Evolutionary conservation across 2,888 invertebrate species (phyloP), one percentile per base, ranked within the genome.

Genomic region (Epinotia nisella): DNA sequence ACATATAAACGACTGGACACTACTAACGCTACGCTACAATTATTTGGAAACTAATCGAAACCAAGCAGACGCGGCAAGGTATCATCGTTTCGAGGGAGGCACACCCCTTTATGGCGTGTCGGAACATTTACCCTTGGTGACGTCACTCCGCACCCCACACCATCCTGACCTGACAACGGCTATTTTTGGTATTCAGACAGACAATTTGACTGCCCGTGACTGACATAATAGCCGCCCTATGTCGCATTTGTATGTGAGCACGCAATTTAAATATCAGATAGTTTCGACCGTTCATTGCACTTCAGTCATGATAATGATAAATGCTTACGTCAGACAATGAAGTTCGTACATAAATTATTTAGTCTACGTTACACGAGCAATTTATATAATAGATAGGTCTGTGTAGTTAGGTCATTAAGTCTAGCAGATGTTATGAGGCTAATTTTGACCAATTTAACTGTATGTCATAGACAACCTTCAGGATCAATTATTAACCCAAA

Each of bases 91-190:
- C 78, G 80, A 85, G 85, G 87, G 88, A 86, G 87, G 82, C 89
- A 83, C 90, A 83, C 90, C 89, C 87, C 81, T 78, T 81, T 78
- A 81, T 83, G 79, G 83, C 84, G 84, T 81, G 86, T 78, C 74
- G 79, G 80, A 78, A 77, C 82, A 80, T 83, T 83, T 79, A 79
- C 74, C 78, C 75, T n/a, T 77, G 75, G 76, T 90, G 88, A 89
- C 89, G 90, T 89, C 90, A 90, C 61, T 24, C 82, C 90, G 83
- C 89, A 83, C 90, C 90, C 85, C 81, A 75, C 41, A 70, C 55
- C 60, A 24, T 61, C 58, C 61, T 68, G 68, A 73, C 75, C 49
- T 74, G 75, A 69, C 71, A 56, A 72, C 72, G 58, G 73, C 71
- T 76, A 76, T 76, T 76, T 75, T 76, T n/a, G 68, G 71, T 29